These are phyloP conservation scores for Drosophila orena DNA, from an alignment of 1,140 invertebrate species.

Conservation along the genomic window DNA sequence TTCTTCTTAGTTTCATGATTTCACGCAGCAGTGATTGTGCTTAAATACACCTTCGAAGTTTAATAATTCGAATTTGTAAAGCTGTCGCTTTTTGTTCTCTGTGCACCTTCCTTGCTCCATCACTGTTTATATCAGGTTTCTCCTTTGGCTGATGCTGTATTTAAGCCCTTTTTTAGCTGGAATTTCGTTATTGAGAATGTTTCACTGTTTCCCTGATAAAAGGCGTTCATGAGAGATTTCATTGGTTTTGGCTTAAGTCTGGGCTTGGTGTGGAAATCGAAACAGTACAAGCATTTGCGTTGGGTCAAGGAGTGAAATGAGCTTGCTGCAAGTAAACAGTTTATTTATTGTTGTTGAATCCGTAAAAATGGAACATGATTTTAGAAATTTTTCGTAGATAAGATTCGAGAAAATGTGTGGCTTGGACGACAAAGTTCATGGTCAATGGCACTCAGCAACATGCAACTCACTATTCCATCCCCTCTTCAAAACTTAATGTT, in stretches of 20 bases:
- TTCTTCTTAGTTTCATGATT: too few relatives aligned
- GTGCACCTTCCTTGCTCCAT: conserved; percentile 2
- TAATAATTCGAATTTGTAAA: not conserved
- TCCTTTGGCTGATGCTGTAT: conserved; percentile 22
- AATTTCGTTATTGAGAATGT: conserved; percentile 83
- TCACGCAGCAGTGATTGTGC: too few relatives aligned
- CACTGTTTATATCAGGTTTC: conserved; percentile 19
- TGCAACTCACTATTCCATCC: conserved; percentile 17
- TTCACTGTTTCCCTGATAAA: conserved; percentile 45
- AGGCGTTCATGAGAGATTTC: conserved; percentile 17
- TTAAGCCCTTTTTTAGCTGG: conserved; percentile 60
- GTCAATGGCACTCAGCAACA: conserved; percentile 32
- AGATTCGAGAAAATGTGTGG: not conserved
- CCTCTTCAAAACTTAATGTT: conserved; percentile 29
- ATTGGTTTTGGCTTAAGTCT: conserved; percentile 19
- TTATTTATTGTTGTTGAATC: not conserved
- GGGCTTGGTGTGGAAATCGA: conserved; percentile 19
- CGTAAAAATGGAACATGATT: too few relatives aligned
- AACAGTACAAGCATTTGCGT: conserved; percentile 34
- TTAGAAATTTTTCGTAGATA: too few relatives aligned
- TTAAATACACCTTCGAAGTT: not conserved
- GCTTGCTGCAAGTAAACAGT: conserved; percentile 4
- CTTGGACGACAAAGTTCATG: conserved; percentile 49
- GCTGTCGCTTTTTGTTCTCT: not conserved
- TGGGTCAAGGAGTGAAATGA: conserved; percentile 22